Base-by-base conservation (phyloP, 2,888 invertebrate species). In the Athalia circularis region DNA sequence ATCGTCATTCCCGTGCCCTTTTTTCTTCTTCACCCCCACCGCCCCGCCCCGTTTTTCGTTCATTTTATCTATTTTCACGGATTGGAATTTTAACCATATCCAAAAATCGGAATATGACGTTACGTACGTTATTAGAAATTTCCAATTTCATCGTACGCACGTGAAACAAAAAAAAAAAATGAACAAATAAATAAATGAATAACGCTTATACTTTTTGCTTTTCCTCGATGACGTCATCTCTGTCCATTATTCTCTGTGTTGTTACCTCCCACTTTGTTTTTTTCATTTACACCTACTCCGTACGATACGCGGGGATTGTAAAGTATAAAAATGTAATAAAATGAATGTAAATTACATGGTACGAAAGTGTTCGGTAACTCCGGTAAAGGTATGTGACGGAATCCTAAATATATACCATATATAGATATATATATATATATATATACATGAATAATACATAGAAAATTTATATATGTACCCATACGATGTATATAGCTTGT, bases 291-390 rank as follows among this genome's bases (percentile, higher is more conserved):
- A 2, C 2, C 1, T 29, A 29, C 29, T 29, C 2, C 29, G 29
- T 29, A 29, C 29, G 29, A 29, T 2, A 29, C 29, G 29, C 29
- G 7, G 0, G 15, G 29, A 15, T 29, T 4, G 29, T n/a, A 61
- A 2, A 9, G 29, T 61, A 61, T 61, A 5, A 15, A 61, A 61
- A 61, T 59, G 59, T 15, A 59, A 7, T 15, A 7, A 15, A 61
- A 61, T 61, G 29, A 61, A 61, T 61, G 61, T 9, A 61, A 61
- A 61, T 61, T 61, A 29, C 43, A 43, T 64, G 15, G 15, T 11
- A 45, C 11, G 45, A 64, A 0, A 43, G 43, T 64, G 5, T 29
- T 57, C 11, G 57, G 13, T 29, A 61, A 15, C 5, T 13, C 29
- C 2, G 29, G 29, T 29, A 29, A 29, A 29, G 29, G 29, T 29